Evolutionary conservation across 2,797 vertebrate genomes (phyloP).

Genomic region (Oophaga sylvatica): DNA sequence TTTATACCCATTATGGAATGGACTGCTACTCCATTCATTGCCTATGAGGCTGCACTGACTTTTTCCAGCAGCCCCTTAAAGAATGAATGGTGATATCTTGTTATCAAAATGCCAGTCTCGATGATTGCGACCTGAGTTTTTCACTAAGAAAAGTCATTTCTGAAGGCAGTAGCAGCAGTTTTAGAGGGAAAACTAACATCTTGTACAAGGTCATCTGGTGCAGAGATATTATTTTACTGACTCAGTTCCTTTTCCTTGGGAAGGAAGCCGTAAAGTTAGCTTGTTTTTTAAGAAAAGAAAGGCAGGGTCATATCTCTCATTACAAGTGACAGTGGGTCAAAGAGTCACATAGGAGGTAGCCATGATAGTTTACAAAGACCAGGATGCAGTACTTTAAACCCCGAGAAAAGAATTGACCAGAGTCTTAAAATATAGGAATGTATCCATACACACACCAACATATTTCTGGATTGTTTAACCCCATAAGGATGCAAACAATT

Average conservation of each 20-base stretch:
- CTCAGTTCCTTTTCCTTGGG: constrained; percentile 57
- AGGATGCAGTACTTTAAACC: background rate
- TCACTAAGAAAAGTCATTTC: background rate
- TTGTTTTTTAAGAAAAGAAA: constrained; percentile 41
- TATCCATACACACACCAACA: too few species aligned
- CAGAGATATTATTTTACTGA: constrained; percentile 23
- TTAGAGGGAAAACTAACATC: background rate
- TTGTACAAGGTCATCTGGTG: constrained; percentile 9
- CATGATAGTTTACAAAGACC: background rate
- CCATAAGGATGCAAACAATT: too few species aligned
- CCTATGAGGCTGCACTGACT: too few species aligned
- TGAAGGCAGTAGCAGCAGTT: too few species aligned
- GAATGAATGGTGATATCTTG: too few species aligned
- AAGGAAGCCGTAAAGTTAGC: constrained; percentile 35
- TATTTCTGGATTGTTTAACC: too few species aligned
- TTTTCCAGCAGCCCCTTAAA: too few species aligned
- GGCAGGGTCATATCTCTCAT: constrained; percentile 21
- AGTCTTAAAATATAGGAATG: background rate
- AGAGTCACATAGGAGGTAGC: background rate
- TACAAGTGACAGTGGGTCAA: background rate
- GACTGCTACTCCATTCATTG: too few species aligned
- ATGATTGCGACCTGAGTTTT: background rate
- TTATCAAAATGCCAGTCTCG: too few species aligned
- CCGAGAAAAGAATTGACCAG: background rate
- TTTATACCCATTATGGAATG: too few species aligned